A percentile compares a stretch with the other conserved stretches of the same genome.
These are phyloP conservation scores for Periparus ater DNA, from an alignment of 2,797 vertebrate species.

Conservation along the genomic window DNA sequence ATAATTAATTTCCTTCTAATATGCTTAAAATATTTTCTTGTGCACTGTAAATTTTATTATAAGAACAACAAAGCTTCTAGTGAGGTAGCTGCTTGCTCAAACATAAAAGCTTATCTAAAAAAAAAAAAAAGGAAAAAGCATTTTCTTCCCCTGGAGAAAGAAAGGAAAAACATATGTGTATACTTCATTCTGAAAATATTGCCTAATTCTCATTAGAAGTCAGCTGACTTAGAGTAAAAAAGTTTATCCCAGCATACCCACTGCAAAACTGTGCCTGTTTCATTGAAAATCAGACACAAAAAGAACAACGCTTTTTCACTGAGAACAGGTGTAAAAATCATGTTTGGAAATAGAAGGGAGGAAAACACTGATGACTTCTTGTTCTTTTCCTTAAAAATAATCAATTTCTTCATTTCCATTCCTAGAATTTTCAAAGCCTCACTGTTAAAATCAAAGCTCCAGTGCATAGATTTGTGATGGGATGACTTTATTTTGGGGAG, in stretches of 20 bases:
- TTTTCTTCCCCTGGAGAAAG: neutral
- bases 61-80: neutral
- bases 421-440: neutral
- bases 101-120: neutral
- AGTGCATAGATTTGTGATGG: neutral
- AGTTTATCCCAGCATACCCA: neutral
- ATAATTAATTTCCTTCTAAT: neutral
- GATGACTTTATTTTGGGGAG: neutral
- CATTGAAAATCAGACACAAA: neutral
- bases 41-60: neutral
- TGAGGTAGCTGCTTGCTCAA: neutral
- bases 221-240: neutral
- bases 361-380: neutral
- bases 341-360: neutral
- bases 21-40: conserved; percentile 12
- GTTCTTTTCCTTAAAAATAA: neutral
- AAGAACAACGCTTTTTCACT: neutral
- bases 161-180: neutral
- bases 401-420: neutral
- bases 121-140: rapidly evolving
- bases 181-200: neutral
- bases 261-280: neutral
- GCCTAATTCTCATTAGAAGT: neutral
- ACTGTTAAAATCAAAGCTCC: neutral
- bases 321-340: neutral